These are phyloP conservation scores for Oxycera nigricornis DNA, from an alignment of 2,888 invertebrate species.

Conservation along the genomic window DNA sequence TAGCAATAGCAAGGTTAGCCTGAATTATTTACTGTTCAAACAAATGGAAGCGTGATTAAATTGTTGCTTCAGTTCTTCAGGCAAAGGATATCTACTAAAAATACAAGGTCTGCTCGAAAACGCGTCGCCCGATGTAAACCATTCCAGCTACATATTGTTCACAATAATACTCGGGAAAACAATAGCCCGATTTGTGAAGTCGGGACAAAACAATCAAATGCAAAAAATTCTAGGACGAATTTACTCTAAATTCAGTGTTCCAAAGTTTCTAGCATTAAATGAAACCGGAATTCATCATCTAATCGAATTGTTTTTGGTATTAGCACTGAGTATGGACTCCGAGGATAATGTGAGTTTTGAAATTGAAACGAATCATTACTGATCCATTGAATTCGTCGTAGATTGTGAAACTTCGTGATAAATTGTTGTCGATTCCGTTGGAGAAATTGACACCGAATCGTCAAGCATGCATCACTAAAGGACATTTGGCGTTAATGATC, in stretches of 20 bases:
- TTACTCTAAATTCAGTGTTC: conserved; percentile 67
- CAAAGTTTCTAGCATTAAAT: conserved; percentile 65
- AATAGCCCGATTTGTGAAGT: conserved; percentile 50
- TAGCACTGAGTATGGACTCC: conserved; percentile 55
- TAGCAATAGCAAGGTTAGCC: conserved; percentile 59
- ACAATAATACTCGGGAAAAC: conserved; percentile 62
- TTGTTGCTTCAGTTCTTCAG: conserved; percentile 47
- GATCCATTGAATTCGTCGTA: conserved; percentile 47
- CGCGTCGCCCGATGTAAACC: conserved; percentile 55
- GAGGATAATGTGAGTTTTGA: conserved; percentile 50
- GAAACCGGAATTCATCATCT: conserved; percentile 67
- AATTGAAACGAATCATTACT: neutral
- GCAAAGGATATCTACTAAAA: conserved; percentile 58
- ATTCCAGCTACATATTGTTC: conserved; percentile 64
- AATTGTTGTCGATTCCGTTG: conserved; percentile 57
- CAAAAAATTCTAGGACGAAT: conserved; percentile 66
- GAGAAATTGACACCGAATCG: conserved; percentile 57
- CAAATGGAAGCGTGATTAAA: neutral
- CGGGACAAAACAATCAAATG: conserved; percentile 51
- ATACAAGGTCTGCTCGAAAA: conserved; percentile 58
- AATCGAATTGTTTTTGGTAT: conserved; percentile 59
- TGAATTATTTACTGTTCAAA: conserved; percentile 39
- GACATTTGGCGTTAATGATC: conserved; percentile 60
- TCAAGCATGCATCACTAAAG: conserved; percentile 57
- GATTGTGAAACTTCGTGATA: conserved; percentile 57